phyloP scores from a whole-genome alignment of 2,797 vertebrate genomes.

The Enoplosus armatus region DNA sequence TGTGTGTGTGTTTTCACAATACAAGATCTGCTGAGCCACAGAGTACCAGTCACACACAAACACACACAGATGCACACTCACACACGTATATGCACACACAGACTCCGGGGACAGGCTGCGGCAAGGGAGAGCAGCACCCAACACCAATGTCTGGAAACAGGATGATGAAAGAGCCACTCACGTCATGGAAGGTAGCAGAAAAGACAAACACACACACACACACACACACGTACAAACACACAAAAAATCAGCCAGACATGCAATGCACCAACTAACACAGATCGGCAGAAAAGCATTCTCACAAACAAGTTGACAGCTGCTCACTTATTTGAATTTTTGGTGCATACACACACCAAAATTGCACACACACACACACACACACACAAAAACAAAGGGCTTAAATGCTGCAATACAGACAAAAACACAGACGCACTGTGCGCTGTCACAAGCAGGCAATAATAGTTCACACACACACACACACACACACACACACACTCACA shows the following conservation, averaged over 20 bases:
- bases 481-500: conserved; percentile 49
- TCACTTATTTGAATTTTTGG: conserved; percentile 56
- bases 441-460: conserved; percentile 76
- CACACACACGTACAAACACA: conserved; percentile 5
- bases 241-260: background rate
- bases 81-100: conserved; percentile 25
- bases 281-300: conserved; percentile 30
- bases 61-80: conserved; percentile 12
- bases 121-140: conserved; percentile 77
- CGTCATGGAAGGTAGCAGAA: conserved; percentile 72
- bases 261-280: conserved; percentile 2
- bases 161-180: conserved; percentile 77
- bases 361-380: conserved; percentile 29
- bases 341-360: conserved; percentile 26
- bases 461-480: conserved; percentile 64
- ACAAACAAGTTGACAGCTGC: conserved; percentile 70
- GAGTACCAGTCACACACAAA: conserved; percentile 49
- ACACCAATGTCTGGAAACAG: conserved; percentile 75
- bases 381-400: conserved; percentile 51
- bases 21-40: conserved; percentile 57
- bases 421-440: conserved; percentile 64
- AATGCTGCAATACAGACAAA: conserved; percentile 71
- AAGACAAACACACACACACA: conserved; percentile 37
- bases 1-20: conserved; percentile 58
- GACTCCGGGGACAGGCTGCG: conserved; percentile 59